A percentile compares a stretch with the other conserved stretches of the same genome.
phyloP scores from a whole-genome alignment of 2,888 invertebrate species.

The Acleris cristana region DNA sequence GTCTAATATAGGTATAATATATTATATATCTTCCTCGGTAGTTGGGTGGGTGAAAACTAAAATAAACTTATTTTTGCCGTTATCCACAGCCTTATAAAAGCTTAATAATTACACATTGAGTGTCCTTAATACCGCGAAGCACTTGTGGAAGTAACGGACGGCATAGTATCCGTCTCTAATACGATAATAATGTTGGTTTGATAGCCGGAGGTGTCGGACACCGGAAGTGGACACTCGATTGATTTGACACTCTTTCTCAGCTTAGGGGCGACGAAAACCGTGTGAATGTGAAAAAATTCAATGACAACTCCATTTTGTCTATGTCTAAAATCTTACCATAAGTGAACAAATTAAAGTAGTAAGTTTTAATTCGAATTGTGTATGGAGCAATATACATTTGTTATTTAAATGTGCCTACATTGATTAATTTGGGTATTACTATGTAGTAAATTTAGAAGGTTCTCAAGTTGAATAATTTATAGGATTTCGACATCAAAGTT shows the following conservation, averaged over 20 bases:
- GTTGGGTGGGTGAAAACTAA: too few relatives aligned
- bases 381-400: too few relatives aligned
- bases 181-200: slow-evolving; percentile 68
- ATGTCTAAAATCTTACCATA: too few relatives aligned
- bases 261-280: slow-evolving; percentile 24
- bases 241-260: slow-evolving; percentile 46
- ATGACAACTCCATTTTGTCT: too few relatives aligned
- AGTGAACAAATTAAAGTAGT: too few relatives aligned
- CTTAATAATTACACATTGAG: not conserved
- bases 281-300: slow-evolving; percentile 12
- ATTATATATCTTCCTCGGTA: too few relatives aligned
- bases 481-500: slow-evolving; percentile 1
- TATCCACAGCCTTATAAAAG: not conserved
- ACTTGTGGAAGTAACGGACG: slow-evolving; percentile 25
- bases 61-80: too few relatives aligned
- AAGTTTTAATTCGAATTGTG: too few relatives aligned
- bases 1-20: too few relatives aligned
- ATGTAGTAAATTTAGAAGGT: not conserved
- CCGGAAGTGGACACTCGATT: slow-evolving; percentile 58
- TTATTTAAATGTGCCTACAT: too few relatives aligned
- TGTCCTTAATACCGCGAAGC: slow-evolving; percentile 7
- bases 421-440: too few relatives aligned
- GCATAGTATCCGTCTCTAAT: slow-evolving; percentile 47
- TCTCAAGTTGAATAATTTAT: slow-evolving; percentile 15
- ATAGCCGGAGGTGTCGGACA: slow-evolving; percentile 58